A percentile compares a stretch with the other conserved stretches of the same genome.
phyloP scores from a whole-genome alignment of 2,113 vertebrate genomes.

The Cynopterus brachyotis region DNA sequence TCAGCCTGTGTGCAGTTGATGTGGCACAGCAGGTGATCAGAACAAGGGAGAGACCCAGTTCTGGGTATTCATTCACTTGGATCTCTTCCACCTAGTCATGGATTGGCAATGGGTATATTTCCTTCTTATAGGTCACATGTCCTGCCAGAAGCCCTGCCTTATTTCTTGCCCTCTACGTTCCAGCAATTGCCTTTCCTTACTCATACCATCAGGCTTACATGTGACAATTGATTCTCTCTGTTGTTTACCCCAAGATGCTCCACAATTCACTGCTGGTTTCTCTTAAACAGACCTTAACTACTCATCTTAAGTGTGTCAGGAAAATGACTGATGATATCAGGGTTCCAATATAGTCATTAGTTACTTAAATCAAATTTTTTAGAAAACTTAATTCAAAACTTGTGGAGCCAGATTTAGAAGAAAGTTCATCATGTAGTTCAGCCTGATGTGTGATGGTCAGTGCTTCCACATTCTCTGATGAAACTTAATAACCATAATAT shows the following conservation, averaged over 20 bases:
- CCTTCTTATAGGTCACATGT: background rate
- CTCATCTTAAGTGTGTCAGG: background rate
- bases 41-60: fast-evolving
- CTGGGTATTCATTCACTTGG: background rate
- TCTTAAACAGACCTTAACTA: background rate
- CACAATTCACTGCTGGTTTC: background rate
- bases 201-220: background rate
- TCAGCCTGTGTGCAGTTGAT: background rate
- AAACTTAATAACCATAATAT: background rate
- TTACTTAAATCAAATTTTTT: background rate
- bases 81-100: background rate
- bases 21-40: background rate
- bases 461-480: background rate
- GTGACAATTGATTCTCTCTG: background rate
- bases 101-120: background rate
- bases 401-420: background rate
- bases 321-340: background rate
- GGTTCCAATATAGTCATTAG: background rate
- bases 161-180: background rate
- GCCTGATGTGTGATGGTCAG: background rate
- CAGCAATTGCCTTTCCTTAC: background rate
- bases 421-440: background rate
- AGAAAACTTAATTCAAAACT: background rate
- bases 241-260: background rate
- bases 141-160: too few relatives aligned